These are phyloP conservation scores for Mercenaria mercenaria DNA, from an alignment of 1,140 invertebrate genomes.

Conservation along the genomic window DNA sequence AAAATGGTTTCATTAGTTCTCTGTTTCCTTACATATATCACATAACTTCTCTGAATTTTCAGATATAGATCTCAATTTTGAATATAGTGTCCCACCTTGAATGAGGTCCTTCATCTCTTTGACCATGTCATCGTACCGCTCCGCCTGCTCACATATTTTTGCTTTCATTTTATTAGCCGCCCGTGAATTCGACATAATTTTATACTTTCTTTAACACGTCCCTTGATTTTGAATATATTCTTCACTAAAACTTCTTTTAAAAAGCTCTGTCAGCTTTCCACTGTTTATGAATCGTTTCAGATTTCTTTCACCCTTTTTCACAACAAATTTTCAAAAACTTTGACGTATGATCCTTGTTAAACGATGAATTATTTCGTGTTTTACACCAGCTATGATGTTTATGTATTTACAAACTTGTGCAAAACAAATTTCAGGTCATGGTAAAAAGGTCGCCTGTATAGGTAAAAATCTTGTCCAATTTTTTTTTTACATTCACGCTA, in stretches of 20 bases:
- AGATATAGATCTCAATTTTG: no score
- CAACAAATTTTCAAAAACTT: no score
- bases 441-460: neutral
- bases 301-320: no score
- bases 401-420: neutral
- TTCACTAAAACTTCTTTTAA: neutral
- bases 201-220: neutral
- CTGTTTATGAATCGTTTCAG: no score
- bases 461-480: neutral
- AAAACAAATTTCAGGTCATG: neutral
- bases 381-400: neutral
- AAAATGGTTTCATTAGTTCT: no score
- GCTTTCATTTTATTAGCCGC: slow-evolving; percentile 61
- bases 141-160: slow-evolving; percentile 79
- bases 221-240: neutral
- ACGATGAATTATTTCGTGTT: neutral
- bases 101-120: slow-evolving; percentile 71
- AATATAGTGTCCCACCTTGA: neutral
- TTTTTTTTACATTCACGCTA: neutral
- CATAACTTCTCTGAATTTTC: no score
- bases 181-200: neutral
- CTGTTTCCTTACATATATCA: no score
- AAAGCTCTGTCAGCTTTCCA: no score
- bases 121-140: slow-evolving; percentile 83
- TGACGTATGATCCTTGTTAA: neutral